Percentiles rank a stretch among this genome's conserved stretches.
Evolutionary conservation across 2,797 vertebrate genomes (phyloP).

Genomic region (Sparidentex hasta): DNA sequence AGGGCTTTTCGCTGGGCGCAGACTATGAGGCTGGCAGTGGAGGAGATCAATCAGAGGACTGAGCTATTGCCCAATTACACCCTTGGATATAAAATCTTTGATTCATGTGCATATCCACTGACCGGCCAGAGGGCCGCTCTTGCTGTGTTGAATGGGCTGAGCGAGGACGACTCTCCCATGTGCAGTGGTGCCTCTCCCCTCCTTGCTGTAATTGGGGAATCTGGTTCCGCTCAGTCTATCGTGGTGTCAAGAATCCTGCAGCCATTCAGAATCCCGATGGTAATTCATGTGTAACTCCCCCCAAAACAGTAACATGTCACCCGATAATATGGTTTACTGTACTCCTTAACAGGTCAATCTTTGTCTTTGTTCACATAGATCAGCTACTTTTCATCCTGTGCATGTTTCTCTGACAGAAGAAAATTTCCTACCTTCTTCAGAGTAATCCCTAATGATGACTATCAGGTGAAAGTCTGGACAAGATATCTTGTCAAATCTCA

Average conservation of each 20-base stretch:
- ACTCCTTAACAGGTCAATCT: not conserved
- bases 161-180: slow-evolving; percentile 58
- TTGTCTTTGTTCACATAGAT: slow-evolving; percentile 69
- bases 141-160: slow-evolving; percentile 77
- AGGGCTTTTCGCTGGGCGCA: slow-evolving; percentile 85
- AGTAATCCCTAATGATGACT: slow-evolving; percentile 85
- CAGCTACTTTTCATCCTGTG: slow-evolving; percentile 86
- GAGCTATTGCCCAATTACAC: slow-evolving; percentile 78
- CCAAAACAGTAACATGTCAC: not conserved
- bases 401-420: slow-evolving; percentile 82
- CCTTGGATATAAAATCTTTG: slow-evolving; percentile 86
- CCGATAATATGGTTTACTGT: not conserved
- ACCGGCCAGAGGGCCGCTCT: slow-evolving; percentile 83
- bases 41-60: slow-evolving; percentile 81
- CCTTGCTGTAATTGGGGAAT: slow-evolving; percentile 83
- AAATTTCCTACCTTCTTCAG: slow-evolving; percentile 85
- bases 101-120: slow-evolving; percentile 85
- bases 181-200: slow-evolving; percentile 76
- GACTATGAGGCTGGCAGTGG: slow-evolving; percentile 84
- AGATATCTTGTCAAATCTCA: not conserved
- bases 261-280: slow-evolving; percentile 85
- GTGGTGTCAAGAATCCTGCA: slow-evolving; percentile 83
- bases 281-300: slow-evolving; percentile 29
- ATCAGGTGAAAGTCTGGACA: slow-evolving; percentile 71
- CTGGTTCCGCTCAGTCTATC: slow-evolving; percentile 86